Evolutionary conservation across 1,140 invertebrate species (phyloP).

Genomic region (Drosophila baimaii): DNA sequence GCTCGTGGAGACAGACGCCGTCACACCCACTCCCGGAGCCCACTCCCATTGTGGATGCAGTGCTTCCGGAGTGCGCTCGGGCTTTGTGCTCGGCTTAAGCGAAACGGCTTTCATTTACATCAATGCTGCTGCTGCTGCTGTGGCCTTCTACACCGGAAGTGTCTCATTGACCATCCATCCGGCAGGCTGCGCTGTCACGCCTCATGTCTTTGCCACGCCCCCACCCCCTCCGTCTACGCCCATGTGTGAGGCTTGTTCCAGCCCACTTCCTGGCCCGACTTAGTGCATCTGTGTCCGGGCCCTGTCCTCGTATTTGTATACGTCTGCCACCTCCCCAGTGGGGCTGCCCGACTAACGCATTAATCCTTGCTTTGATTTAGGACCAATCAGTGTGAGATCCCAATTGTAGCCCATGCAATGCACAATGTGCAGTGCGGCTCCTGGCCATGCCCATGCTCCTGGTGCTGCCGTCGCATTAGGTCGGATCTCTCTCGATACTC

Average conservation of each 20-base stretch:
- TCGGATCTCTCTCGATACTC: slow-evolving; percentile 23
- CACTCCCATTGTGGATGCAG: slow-evolving; percentile 90
- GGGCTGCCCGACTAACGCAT: slow-evolving; percentile 56
- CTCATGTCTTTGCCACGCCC: slow-evolving; percentile 87
- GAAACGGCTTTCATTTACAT: slow-evolving; percentile 89
- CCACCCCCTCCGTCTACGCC: slow-evolving; percentile 89
- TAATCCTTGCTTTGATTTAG: slow-evolving; percentile 82
- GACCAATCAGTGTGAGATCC: slow-evolving; percentile 66
- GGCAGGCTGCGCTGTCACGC: slow-evolving; percentile 89
- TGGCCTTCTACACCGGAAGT: slow-evolving; percentile 87
- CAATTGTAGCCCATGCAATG: slow-evolving; percentile 26
- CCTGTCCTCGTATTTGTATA: slow-evolving; percentile 25
- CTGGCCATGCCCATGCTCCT: neutral
- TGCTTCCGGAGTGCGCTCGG: slow-evolving; percentile 90
- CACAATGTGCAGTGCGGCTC: neutral
- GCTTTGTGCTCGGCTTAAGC: slow-evolving; percentile 88
- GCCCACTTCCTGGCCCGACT: slow-evolving; percentile 56
- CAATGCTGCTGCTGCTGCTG: slow-evolving; percentile 88
- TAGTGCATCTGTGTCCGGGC: slow-evolving; percentile 7
- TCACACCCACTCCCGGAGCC: slow-evolving; percentile 9
- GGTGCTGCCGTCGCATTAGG: slow-evolving; percentile 5
- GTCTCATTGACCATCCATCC: slow-evolving; percentile 89
- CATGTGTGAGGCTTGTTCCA: slow-evolving; percentile 85
- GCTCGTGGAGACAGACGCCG: slow-evolving; percentile 30
- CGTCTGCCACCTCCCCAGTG: slow-evolving; percentile 15